phyloP scores from a whole-genome alignment of 2,888 invertebrate species.

The Melinaea menophilus region DNA sequence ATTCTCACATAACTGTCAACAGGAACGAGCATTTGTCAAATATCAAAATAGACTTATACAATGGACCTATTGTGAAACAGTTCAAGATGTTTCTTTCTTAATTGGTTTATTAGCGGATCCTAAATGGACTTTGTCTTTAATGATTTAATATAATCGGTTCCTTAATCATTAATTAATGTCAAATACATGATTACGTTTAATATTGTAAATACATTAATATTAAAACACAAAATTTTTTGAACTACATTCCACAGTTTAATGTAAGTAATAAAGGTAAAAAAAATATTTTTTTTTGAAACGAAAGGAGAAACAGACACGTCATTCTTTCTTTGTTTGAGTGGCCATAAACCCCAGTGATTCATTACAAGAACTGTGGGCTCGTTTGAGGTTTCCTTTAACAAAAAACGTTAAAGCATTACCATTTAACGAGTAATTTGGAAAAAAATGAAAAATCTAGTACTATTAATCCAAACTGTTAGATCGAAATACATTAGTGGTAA shows the following conservation, averaged over 20 bases:
- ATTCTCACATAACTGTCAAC: constrained; percentile 81
- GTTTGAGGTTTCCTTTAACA: constrained; percentile 6
- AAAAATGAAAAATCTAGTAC: neutral
- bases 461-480: neutral
- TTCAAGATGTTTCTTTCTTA: too few relatives aligned
- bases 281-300: neutral
- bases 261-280: neutral
- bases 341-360: constrained; percentile 1
- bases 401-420: constrained; percentile 2
- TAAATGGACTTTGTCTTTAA: too few relatives aligned
- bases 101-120: too few relatives aligned
- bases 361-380: constrained; percentile 2
- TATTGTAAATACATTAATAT: neutral
- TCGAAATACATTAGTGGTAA: neutral
- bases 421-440: neutral
- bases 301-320: neutral
- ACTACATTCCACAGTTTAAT: neutral
- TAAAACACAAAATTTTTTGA: neutral
- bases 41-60: too few relatives aligned
- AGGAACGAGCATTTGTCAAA: constrained; percentile 78
- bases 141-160: too few relatives aligned
- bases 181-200: neutral
- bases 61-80: too few relatives aligned
- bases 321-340: constrained; percentile 6
- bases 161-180: neutral